phyloP scores from a whole-genome alignment of 2,797 vertebrate genomes.

The Paramormyrops hopkinsi region DNA sequence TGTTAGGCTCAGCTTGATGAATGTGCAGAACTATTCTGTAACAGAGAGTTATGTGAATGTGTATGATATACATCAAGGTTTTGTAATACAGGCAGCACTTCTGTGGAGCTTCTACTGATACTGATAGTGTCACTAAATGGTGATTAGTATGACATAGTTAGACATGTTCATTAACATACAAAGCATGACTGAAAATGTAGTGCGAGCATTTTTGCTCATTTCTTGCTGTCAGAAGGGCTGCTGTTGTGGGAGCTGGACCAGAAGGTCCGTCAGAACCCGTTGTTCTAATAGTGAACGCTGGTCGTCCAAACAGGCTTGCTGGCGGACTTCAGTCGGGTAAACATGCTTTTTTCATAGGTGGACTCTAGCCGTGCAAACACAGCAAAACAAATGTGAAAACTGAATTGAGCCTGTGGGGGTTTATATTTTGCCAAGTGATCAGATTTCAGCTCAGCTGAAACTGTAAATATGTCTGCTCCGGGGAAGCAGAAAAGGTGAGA shows the following conservation, averaged over 20 bases:
- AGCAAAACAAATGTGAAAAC: constrained; percentile 7
- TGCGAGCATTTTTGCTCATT: not conserved
- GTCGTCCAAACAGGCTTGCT: constrained; percentile 31
- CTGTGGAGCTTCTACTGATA: not conserved
- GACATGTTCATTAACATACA: not conserved
- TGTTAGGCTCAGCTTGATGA: not conserved
- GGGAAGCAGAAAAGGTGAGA: not conserved
- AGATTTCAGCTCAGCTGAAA: not conserved
- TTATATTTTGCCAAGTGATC: not conserved
- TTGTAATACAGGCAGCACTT: not conserved
- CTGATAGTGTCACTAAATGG: not conserved
- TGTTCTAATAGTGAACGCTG: constrained; percentile 28
- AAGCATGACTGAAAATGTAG: not conserved
- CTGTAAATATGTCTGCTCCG: not conserved
- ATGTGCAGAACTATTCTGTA: not conserved
- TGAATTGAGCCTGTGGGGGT: not conserved
- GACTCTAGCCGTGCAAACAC: constrained; percentile 13
- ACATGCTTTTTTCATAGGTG: not conserved
- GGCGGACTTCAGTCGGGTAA: constrained; percentile 13
- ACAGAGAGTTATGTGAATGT: not conserved
- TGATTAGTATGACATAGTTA: not conserved
- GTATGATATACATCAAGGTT: not conserved
- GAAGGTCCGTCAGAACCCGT: not conserved
- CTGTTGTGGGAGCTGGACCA: not conserved
- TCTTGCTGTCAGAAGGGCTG: not conserved